phyloP scores from a whole-genome alignment of 2,113 vertebrate species.

The Eurystomus gularis region DNA sequence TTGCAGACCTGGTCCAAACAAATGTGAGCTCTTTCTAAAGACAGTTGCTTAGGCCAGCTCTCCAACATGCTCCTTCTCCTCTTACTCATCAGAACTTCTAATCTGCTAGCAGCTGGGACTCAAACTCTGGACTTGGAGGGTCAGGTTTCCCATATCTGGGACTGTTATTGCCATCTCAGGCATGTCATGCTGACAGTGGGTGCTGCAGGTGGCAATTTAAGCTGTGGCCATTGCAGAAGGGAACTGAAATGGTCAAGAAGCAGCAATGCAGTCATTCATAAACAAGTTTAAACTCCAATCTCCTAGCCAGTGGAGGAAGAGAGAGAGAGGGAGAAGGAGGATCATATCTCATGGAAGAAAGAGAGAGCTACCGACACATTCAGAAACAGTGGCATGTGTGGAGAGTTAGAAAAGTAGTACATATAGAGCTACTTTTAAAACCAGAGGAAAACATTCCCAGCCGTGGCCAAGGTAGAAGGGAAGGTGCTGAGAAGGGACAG shows the following conservation, averaged over 20 bases:
- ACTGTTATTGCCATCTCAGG: neutral
- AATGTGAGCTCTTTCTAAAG: neutral
- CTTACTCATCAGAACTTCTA: neutral
- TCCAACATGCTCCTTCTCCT: neutral
- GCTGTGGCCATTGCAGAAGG: neutral
- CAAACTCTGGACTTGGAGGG: neutral
- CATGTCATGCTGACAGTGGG: neutral
- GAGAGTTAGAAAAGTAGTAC: neutral
- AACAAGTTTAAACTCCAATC: neutral
- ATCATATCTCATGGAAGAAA: neutral
- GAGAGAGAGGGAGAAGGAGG: neutral
- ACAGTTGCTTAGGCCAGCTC: neutral
- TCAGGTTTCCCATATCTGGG: neutral
- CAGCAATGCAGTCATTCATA: neutral
- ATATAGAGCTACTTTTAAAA: neutral
- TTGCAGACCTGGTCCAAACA: neutral
- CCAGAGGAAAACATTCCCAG: neutral
- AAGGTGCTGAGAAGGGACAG: neutral
- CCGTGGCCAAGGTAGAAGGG: neutral
- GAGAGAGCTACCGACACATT: neutral
- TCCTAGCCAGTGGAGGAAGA: neutral
- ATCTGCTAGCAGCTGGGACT: neutral
- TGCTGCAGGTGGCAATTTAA: neutral
- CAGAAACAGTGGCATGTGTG: neutral
- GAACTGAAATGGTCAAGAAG: neutral